Evolutionary conservation across 1,140 invertebrate species (phyloP), one percentile per base, ranked within the genome.

Genomic region (Heliconius hermathena): DNA sequence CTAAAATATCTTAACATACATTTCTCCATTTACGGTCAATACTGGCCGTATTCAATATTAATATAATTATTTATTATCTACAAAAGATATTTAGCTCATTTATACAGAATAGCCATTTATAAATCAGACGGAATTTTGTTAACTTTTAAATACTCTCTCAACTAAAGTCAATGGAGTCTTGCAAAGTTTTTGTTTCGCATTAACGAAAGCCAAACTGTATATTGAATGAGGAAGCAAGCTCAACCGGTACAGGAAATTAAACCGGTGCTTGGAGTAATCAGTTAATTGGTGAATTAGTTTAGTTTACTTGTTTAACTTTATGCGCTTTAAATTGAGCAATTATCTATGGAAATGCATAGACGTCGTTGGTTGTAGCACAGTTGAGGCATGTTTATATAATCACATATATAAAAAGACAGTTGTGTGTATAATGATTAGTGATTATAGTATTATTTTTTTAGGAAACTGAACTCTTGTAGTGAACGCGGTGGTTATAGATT

Each of bases 111-210:
- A 20, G n/a, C 13, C 60, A 29, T 2, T 66, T 66, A 3, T 16
- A 66, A 26, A 66, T 66, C 13, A 11, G 26, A 66, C 26, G 5
- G 3, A 29, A 26, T 66, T 29, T 16, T 0, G 26, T 66, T 66
- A 29, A 66, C 22, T 66, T 66, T 66, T 16, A 26, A 66, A 66
- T 66, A 29, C 60, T 11, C 3, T 57, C 54, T 57, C n/a, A 57
- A 57, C 54, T 57, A 66, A 66, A 2, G 22, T 66, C 26, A 66
- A 66, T 66, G 60, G 26, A 66, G 22, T 29, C 60, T 29, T 66
- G 29, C 3, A 66, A 66, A 66, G 60, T 66, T 66, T 66, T 66
- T 66, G 60, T 66, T 66, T 66, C 60, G 60, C 26, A 66, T 66
- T 29, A 66, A 66, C 60, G 26, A 66, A 29, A 29, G 26, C 60